Percentiles rank a stretch among this genome's conserved stretches.
Evolutionary conservation across 2,888 invertebrate species (phyloP).

Genomic region (Sarcophaga carnaria): DNA sequence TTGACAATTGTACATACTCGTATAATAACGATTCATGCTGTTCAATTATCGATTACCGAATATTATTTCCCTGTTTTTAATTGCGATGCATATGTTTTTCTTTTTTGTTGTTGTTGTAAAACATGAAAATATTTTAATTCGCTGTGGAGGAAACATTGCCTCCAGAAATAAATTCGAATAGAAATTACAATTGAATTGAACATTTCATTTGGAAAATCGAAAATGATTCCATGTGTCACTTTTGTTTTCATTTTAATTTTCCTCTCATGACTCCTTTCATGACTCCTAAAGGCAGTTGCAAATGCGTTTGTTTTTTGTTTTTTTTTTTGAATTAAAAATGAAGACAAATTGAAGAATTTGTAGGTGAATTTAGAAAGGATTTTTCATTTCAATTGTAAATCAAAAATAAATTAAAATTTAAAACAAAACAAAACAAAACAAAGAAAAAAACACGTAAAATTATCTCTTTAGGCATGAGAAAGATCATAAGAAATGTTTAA

Average conservation of each 20-base stretch:
- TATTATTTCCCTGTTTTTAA: not conserved
- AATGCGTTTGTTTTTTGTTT: not conserved
- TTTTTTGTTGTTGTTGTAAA: not conserved
- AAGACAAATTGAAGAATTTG: not conserved
- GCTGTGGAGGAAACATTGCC: too few relatives aligned
- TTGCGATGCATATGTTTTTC: not conserved
- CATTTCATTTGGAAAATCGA: not conserved
- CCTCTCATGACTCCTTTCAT: not conserved
- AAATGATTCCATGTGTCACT: not conserved
- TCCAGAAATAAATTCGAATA: too few relatives aligned
- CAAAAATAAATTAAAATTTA: not conserved
- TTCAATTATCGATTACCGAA: too few relatives aligned
- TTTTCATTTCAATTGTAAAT: constrained; percentile 32
- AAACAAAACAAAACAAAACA: not conserved
- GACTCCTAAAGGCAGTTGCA: not conserved
- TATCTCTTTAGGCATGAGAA: constrained; percentile 39
- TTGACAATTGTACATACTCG: too few relatives aligned
- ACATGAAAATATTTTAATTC: not conserved
- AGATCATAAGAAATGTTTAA: constrained; percentile 34
- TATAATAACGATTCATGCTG: too few relatives aligned
- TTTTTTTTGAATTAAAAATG: not conserved
- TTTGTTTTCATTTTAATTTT: not conserved
- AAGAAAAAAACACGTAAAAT: constrained; percentile 4
- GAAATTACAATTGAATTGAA: not conserved
- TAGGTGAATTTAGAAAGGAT: constrained; percentile 12